These are phyloP conservation scores for Diceros bicornis DNA, from an alignment of 2,797 vertebrate species.

Conservation along the genomic window DNA sequence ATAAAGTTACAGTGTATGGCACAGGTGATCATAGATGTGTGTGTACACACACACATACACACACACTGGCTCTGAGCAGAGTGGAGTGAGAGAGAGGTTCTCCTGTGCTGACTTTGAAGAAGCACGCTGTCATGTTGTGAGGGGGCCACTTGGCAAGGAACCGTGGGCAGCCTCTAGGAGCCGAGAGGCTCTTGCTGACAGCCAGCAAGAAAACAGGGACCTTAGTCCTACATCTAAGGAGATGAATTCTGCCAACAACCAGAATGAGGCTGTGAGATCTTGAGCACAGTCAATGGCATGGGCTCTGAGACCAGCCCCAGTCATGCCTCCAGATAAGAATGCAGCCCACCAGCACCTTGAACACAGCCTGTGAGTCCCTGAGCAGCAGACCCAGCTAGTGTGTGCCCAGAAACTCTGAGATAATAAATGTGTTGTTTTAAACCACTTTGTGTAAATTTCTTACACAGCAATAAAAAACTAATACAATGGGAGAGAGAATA, in stretches of 20 bases:
- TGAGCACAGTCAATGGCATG: background rate
- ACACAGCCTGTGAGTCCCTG: background rate
- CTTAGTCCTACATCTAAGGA: background rate
- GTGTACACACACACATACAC: background rate
- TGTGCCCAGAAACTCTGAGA: background rate
- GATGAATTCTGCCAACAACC: background rate
- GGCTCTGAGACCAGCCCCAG: background rate
- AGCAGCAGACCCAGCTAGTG: background rate
- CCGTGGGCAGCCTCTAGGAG: background rate
- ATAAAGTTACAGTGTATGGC: background rate
- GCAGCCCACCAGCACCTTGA: background rate
- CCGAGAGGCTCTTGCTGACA: background rate
- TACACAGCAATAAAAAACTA: background rate
- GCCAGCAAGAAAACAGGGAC: background rate
- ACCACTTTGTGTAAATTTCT: background rate
- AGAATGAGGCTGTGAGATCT: background rate
- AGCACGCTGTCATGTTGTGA: background rate
- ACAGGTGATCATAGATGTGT: background rate
- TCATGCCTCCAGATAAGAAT: background rate
- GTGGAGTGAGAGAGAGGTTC: background rate
- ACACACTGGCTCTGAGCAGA: background rate
- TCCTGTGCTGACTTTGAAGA: background rate
- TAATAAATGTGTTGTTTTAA: background rate
- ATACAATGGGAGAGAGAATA: background rate
- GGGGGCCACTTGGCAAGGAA: background rate